Evolutionary conservation across 2,113 vertebrate species (phyloP).

Genomic region (Phalacrocorax pelagicus): DNA sequence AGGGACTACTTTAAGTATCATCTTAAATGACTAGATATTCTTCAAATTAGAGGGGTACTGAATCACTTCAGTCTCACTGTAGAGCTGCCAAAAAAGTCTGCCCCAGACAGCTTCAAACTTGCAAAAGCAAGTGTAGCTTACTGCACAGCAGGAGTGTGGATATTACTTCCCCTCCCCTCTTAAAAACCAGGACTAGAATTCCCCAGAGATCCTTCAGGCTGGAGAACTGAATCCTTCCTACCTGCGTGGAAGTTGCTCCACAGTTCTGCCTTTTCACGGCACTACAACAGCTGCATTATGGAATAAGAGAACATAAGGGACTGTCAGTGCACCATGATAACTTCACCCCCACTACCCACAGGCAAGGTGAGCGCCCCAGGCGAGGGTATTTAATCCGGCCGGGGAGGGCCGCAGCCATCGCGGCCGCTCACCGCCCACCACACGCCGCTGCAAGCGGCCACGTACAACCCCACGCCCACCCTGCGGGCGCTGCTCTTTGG

Average conservation of each 20-base stretch:
- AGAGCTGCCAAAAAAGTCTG: neutral
- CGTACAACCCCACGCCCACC: rapidly evolving
- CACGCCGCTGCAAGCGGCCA: rapidly evolving
- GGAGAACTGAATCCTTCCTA: neutral
- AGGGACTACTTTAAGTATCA: neutral
- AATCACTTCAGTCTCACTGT: neutral
- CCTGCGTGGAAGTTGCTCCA: rapidly evolving
- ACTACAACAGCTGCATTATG: rapidly evolving
- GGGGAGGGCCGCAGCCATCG: rapidly evolving
- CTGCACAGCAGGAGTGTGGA: neutral
- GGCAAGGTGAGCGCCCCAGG: rapidly evolving
- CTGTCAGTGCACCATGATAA: rapidly evolving
- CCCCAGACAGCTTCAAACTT: neutral
- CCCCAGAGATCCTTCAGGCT: neutral
- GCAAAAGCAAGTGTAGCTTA: neutral
- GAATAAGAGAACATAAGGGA: rapidly evolving
- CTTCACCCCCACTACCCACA: rapidly evolving
- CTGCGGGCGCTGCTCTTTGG: rapidly evolving
- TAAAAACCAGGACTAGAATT: neutral
- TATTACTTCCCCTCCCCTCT: too few relatives aligned
- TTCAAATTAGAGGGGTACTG: neutral
- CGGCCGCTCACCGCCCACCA: rapidly evolving
- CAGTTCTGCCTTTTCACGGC: neutral
- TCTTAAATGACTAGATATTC: neutral
- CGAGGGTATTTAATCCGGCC: rapidly evolving